Percentiles rank a stretch among this genome's conserved stretches.
phyloP scores from a whole-genome alignment of 2,113 vertebrate genomes.

The Hymenochirus boettgeri region DNA sequence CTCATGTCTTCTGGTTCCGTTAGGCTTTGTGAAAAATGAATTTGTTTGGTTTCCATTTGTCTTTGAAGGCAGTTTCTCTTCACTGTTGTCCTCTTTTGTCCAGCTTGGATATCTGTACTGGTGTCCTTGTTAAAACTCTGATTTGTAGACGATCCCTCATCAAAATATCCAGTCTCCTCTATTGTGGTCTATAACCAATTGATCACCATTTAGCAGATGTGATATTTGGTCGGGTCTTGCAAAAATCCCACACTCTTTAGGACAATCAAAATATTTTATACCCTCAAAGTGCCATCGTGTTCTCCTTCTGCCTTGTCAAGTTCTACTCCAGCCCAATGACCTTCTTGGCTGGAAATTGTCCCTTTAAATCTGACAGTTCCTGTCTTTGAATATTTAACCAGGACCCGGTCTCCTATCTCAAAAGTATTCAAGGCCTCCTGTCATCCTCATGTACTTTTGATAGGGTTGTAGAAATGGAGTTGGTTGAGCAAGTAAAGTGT shows the following conservation, averaged over 20 bases:
- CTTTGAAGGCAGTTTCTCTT: background rate
- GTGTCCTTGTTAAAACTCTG: background rate
- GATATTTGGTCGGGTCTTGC: conserved; percentile 55
- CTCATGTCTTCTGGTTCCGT: conserved; percentile 8
- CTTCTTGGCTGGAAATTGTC: conserved; percentile 38
- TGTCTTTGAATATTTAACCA: conserved; percentile 50
- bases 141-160: conserved; percentile 4
- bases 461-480: background rate
- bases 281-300: conserved; percentile 46
- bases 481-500: background rate
- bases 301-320: conserved; percentile 50
- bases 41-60: conserved; percentile 7
- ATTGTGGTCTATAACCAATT: conserved; percentile 10
- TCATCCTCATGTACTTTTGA: background rate
- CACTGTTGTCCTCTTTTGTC: conserved; percentile 17
- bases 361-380: conserved; percentile 51
- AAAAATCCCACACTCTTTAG: conserved; percentile 50
- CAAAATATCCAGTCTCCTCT: conserved; percentile 20
- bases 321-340: conserved; percentile 52
- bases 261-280: conserved; percentile 50
- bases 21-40: conserved; percentile 6
- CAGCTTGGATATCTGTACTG: background rate
- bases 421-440: conserved; percentile 43
- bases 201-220: conserved; percentile 17
- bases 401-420: conserved; percentile 46